Conservation (phyloP, 2,797 vertebrate species). For the Anguilla megastoma region DNA sequence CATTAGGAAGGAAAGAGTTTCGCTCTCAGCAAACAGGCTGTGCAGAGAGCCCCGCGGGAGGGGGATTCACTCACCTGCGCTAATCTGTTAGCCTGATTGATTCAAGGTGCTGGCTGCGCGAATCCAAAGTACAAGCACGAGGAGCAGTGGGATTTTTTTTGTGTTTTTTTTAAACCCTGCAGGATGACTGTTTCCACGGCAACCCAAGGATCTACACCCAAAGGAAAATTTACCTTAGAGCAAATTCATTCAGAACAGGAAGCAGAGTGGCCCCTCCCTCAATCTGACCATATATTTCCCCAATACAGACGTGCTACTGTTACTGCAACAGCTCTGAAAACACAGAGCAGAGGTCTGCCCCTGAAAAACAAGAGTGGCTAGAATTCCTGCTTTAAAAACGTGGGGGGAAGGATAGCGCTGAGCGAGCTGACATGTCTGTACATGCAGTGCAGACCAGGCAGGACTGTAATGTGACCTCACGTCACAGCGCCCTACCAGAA, state of each 20-base stretch:
- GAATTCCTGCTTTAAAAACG: background rate
- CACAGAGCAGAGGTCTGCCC: background rate
- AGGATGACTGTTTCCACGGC: conserved; percentile 24
- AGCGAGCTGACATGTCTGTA: background rate
- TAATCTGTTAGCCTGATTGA: conserved; percentile 21
- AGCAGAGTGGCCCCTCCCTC: background rate
- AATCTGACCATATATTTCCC: background rate
- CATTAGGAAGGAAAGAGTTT: background rate
- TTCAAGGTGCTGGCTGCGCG: background rate
- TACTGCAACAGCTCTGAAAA: background rate
- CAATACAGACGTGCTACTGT: background rate
- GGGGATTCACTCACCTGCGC: background rate
- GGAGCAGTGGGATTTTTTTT: background rate
- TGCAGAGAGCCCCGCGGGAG: background rate
- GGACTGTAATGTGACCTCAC: background rate
- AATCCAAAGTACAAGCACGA: background rate
- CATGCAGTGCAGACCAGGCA: background rate
- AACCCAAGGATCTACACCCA: conserved; percentile 24
- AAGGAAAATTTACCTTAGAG: background rate
- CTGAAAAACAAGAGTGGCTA: background rate
- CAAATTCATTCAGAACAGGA: background rate
- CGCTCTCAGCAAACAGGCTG: background rate
- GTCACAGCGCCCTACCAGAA: background rate
- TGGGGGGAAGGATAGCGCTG: background rate
- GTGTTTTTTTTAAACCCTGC: background rate